Evolutionary conservation across 2,797 vertebrate species (phyloP).

Genomic region (Galaxias olidus): DNA sequence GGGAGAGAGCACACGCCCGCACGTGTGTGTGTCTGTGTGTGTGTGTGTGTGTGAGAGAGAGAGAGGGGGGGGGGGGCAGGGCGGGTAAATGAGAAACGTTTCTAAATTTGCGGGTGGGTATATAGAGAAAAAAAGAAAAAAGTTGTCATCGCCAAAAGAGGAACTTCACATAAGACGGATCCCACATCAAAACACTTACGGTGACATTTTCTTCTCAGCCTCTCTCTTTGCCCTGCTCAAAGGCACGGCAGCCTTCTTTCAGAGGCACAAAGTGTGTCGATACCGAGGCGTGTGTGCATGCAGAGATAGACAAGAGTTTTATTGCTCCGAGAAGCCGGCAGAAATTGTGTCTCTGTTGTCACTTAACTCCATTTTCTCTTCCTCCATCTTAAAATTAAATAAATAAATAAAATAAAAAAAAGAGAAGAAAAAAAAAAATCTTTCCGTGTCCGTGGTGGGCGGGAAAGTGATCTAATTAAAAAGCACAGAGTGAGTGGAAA

Average conservation of each 20-base stretch:
- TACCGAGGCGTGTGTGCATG: slow-evolving; percentile 73
- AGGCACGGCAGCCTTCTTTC: slow-evolving; percentile 75
- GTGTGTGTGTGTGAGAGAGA: no score
- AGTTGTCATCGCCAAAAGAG: slow-evolving; percentile 77
- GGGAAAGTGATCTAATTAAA: slow-evolving; percentile 76
- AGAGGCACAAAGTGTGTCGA: slow-evolving; percentile 73
- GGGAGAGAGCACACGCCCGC: slow-evolving; percentile 18
- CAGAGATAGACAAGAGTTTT: slow-evolving; percentile 76
- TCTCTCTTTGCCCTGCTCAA: slow-evolving; percentile 69
- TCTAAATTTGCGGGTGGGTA: slow-evolving; percentile 76
- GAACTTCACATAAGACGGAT: slow-evolving; percentile 80
- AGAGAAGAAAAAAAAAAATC: slow-evolving; percentile 46
- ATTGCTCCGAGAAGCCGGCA: slow-evolving; percentile 69
- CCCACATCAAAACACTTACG: slow-evolving; percentile 78
- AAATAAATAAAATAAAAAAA: no score
- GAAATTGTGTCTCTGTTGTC: slow-evolving; percentile 75
- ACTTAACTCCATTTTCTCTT: slow-evolving; percentile 49
- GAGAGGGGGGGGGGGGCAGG: slow-evolving; percentile 27
- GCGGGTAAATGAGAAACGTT: not conserved
- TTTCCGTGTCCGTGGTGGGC: slow-evolving; percentile 69
- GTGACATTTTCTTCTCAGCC: slow-evolving; percentile 77
- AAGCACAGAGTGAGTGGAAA: slow-evolving; percentile 61
- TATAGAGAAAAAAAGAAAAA: slow-evolving; percentile 50
- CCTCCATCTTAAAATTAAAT: slow-evolving; percentile 30
- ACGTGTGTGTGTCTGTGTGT: no score